phyloP scores from a whole-genome alignment of 2,888 invertebrate genomes.

The Drymonia ruficornis region DNA sequence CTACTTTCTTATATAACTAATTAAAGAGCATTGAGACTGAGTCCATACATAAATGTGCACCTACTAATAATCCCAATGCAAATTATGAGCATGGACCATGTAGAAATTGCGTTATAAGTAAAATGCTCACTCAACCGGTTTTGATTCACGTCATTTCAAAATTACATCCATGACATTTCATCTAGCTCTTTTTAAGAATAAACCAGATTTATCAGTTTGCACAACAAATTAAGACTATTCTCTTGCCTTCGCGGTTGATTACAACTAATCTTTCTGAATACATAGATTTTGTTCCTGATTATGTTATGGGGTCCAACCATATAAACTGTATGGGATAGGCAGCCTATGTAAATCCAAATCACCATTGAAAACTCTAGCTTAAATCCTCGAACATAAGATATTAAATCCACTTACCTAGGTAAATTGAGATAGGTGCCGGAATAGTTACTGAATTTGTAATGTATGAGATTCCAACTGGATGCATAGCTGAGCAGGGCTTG shows the following conservation, averaged over 20 bases:
- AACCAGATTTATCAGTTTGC: background rate
- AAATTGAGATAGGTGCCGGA: conserved; percentile 94
- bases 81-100: too few relatives aligned
- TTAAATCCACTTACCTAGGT: conserved; percentile 87
- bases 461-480: conserved; percentile 94
- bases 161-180: background rate
- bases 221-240: background rate
- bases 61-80: too few relatives aligned
- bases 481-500: conserved; percentile 90
- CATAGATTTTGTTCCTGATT: too few relatives aligned
- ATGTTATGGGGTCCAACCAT: too few relatives aligned
- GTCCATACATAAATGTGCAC: too few relatives aligned
- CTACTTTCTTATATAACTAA: background rate
- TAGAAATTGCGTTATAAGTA: too few relatives aligned
- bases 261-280: too few relatives aligned
- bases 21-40: too few relatives aligned
- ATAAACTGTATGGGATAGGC: too few relatives aligned
- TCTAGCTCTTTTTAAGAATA: background rate
- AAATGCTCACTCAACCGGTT: background rate
- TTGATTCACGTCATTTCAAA: background rate
- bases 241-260: background rate
- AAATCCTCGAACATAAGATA: background rate
- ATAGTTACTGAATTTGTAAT: conserved; percentile 96
- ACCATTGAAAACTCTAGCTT: too few relatives aligned
- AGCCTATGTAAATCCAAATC: too few relatives aligned